Evolutionary conservation across 2,113 vertebrate genomes (phyloP).

Genomic region (Thalassarche chlororhynchos): DNA sequence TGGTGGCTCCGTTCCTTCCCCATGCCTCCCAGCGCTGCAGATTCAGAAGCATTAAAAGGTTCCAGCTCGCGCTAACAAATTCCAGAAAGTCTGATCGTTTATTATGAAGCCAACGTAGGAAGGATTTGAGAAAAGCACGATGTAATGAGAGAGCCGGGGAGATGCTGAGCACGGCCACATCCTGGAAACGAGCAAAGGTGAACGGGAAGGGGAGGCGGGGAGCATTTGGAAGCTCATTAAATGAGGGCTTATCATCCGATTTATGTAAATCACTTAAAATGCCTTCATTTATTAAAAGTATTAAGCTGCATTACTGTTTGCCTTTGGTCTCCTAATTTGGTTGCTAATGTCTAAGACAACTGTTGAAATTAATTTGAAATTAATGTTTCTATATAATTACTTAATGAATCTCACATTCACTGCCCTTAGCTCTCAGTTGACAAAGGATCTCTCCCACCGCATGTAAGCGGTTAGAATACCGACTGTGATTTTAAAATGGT

Average conservation of each 20-base stretch:
- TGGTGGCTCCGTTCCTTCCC: background rate
- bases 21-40: background rate
- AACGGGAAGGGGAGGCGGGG: background rate
- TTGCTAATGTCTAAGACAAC: slow-evolving; percentile 45
- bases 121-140: background rate
- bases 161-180: background rate
- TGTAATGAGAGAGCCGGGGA: background rate
- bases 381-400: slow-evolving; percentile 64
- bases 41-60: background rate
- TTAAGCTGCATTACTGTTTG: slow-evolving; percentile 36
- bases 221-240: slow-evolving; percentile 30
- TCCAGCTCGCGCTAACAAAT: background rate
- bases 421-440: slow-evolving; percentile 42
- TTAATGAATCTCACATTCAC: slow-evolving; percentile 60
- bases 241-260: slow-evolving; percentile 28
- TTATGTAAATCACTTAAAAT: slow-evolving; percentile 55
- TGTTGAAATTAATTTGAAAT: slow-evolving; percentile 64
- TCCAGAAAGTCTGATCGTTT: background rate
- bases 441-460: background rate
- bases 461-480: background rate
- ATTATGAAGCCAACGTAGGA: background rate
- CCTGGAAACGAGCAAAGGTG: background rate
- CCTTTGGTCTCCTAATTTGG: slow-evolving; percentile 42
- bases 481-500: slow-evolving; percentile 1
- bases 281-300: slow-evolving; percentile 54